phyloP scores from a whole-genome alignment of 2,113 vertebrate species.

The Glaucomys volans region DNA sequence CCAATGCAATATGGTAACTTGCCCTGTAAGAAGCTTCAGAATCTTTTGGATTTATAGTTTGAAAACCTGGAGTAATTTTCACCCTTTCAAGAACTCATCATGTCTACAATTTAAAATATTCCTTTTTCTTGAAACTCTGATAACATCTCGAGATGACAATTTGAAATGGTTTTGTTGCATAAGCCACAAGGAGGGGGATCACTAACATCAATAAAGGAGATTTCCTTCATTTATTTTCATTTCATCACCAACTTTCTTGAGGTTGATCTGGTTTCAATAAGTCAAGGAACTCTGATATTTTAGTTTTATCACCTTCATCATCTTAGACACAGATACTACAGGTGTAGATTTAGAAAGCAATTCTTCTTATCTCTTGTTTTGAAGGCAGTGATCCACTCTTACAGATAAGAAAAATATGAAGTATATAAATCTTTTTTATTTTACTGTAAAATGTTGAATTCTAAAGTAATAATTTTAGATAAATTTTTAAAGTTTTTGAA shows the following conservation, averaged over 20 bases:
- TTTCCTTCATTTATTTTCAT: neutral
- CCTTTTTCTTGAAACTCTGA: neutral
- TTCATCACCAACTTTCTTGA: neutral
- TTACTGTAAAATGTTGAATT: conserved; percentile 32
- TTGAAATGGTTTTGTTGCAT: neutral
- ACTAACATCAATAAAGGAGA: neutral
- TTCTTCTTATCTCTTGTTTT: neutral
- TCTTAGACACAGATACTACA: neutral
- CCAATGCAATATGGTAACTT: neutral
- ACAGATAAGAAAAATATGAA: neutral
- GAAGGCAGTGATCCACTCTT: neutral
- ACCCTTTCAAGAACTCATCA: conserved; percentile 4
- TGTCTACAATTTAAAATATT: neutral
- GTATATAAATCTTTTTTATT: neutral
- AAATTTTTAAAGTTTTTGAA: neutral
- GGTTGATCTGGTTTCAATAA: neutral
- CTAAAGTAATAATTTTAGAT: neutral
- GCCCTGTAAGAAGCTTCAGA: neutral
- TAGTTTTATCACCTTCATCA: neutral
- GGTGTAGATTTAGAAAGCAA: neutral
- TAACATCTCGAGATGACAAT: neutral
- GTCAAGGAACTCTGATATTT: neutral
- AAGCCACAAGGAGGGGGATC: neutral
- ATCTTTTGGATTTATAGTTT: neutral
- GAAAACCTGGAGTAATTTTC: conserved; percentile 7